Evolutionary conservation across 2,888 invertebrate species (phyloP), one percentile per base, ranked within the genome.

Genomic region (Drosophila pseudotalamancana): DNA sequence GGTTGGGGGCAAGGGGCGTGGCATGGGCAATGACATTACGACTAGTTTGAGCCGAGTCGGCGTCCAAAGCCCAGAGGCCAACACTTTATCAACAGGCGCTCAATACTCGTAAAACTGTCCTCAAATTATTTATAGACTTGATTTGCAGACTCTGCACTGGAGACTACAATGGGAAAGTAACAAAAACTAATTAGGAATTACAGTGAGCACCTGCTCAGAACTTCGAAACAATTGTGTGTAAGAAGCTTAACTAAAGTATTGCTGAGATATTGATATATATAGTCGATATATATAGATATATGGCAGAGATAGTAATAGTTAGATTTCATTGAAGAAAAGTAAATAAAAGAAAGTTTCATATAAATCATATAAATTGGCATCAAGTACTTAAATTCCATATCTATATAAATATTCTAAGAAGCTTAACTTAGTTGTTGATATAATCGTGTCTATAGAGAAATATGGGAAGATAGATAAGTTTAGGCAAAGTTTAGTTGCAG

Each of bases 101-200:
- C 66, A 61, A 60, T 66, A 39, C 59, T 59, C 59, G 59, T 59
- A 75, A 72, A 75, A 60, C 39, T 65, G 75, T 70, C 75, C 31
- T 16, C 49, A 51, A 75, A 53, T 56, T 59, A 75, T 72, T 72
- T 75, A 75, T 72, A 23, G 71, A 40, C 57, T 55, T 40, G 46
- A 42, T 48, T 57, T 18, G 18, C n/a, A n/a, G 34, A 6, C 23
- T 25, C 6, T 31, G 39, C 4, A n/a, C 19, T 1, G 9, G 8
- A 16, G 32, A 21, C n/a, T 16, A 5, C 5, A 8, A 42, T 40
- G 29, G 37, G 1, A 53, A 40, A 50, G 12, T n/a, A 63, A 27
- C 49, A 39, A 40, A 37, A 49, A 29, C 45, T 50, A 46, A 56
- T 71, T 57, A 56, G 18, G 39, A 34, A 21, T 48, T 48, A 21